These are phyloP conservation scores for Plutomurus gul DNA, from an alignment of 1,140 invertebrate genomes.

Conservation along the genomic window DNA sequence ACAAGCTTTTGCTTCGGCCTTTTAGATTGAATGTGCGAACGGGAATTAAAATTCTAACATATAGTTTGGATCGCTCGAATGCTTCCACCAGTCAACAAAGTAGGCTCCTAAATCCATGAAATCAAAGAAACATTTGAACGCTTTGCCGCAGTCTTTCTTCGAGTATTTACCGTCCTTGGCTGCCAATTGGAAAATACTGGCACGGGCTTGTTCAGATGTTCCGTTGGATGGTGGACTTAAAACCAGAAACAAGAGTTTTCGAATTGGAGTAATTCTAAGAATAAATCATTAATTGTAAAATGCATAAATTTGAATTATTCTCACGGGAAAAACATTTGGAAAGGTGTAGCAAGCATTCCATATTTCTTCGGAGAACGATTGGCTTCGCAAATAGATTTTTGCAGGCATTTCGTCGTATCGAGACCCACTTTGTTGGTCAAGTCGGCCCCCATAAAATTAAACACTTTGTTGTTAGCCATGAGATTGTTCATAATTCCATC, in stretches of 20 bases:
- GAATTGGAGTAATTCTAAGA: not conserved
- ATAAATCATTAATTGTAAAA: not conserved
- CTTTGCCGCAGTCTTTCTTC: conserved; percentile 42
- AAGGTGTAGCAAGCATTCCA: conserved; percentile 44
- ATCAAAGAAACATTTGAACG: conserved; percentile 46
- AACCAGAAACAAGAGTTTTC: not conserved
- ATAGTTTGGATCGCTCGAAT: conserved; percentile 41
- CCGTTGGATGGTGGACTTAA: conserved; percentile 39
- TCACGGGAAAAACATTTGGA: conserved; percentile 52
- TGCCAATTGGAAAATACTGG: conserved; percentile 42
- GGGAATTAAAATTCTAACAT: conserved; percentile 31
- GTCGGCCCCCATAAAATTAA: conserved; percentile 50
- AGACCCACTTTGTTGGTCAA: conserved; percentile 48
- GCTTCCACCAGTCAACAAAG: conserved; percentile 47
- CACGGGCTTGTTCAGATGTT: conserved; percentile 31
- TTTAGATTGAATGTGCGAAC: not conserved
- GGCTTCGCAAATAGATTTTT: conserved; percentile 51
- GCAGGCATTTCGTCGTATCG: conserved; percentile 43
- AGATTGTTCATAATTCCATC: conserved; percentile 44
- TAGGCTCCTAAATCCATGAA: conserved; percentile 39
- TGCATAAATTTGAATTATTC: not conserved
- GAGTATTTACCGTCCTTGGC: conserved; percentile 48
- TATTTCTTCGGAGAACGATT: conserved; percentile 42
- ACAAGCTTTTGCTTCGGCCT: too few species aligned
- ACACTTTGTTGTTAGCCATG: conserved; percentile 46